Evolutionary conservation across 2,888 invertebrate species (phyloP), one percentile per base, ranked within the genome.

Genomic region (Drosophila ustulata): DNA sequence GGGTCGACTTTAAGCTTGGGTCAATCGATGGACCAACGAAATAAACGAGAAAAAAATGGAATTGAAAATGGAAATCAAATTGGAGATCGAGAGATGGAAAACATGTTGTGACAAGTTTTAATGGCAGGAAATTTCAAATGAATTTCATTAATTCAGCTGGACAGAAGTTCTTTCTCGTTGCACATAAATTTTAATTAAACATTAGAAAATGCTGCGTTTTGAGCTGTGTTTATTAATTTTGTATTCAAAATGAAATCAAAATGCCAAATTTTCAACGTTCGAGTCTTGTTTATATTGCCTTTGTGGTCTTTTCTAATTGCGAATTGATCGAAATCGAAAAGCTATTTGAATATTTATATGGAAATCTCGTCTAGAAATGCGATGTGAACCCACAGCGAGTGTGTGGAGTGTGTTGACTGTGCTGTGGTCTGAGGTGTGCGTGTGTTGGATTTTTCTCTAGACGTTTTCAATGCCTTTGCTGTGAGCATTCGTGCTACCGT

Each of bases 161-260:
- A 30, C 45, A 46, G 34, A 66, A 58, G 49, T 68, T 74, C 45
- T 65, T 39, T 51, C 41, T 26, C 4, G 28, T 41, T 26, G 32
- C 13, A 46, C 67, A 82, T 82, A 77, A 82, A 85, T 85, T 82
- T 75, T 66, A 73, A 86, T 86, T 66, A 73, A 72, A 68, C 45
- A 49, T 58, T 45, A 45, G 45, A 64, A 61, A 45, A 66, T 56
- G 39, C 41, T 7, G 34, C 34, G 34, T 53, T 32, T 9, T 18
- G 18, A 18, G 1, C 23, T 49, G 37, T 41, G 34, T 34, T 58
- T 43, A 28, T 53, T 26, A 13, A 41, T 41, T 18, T 45, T 30
- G 9, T 56, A 32, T 49, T 52, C 26, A n/a, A 61, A 63, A 47
- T 37, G n/a, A 32, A 63, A 52, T 51, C 13, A 62, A 66, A 25